Evolutionary conservation across 2,113 vertebrate species (phyloP), one percentile per base, ranked within the genome.

Genomic region (Osmerus eperlanus): DNA sequence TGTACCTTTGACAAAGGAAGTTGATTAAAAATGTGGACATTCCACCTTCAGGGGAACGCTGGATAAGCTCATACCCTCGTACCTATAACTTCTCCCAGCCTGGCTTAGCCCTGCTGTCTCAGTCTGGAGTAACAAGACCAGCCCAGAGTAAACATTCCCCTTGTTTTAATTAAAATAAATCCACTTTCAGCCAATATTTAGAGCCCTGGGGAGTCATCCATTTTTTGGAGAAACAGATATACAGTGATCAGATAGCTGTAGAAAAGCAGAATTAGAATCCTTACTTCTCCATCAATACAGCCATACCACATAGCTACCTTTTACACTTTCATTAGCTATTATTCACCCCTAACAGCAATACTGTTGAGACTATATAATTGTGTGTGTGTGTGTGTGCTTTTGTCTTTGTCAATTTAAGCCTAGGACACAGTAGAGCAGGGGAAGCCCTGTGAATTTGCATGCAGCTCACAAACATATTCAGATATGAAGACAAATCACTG

Each of bases 91-190:
- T 83, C 84, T 78, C 80, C 67, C 67, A 55, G 64, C 61, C 15
- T n/a, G 74, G 70, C 70, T 85, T 74, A 51, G 71, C 28, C 23
- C 55, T n/a, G 3, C 47, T 60, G 65, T 81, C 83, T 83, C 72
- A 64, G 84, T 76, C 75, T 78, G 74, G 79, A 83, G 75, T 85
- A 80, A 79, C 77, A 61, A 70, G 78, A 69, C 74, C 74, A 70
- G 77, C 78, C 81, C 83, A 85, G 82, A 83, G 85, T 86, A 86
- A 91, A 91, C 87, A 88, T 77, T 68, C 63, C 68, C 76, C 54
- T 66, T 71, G 69, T 85, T 91, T 91, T 91, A 92, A 92, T 93
- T 90, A 91, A 89, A 88, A 85, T 86, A 86, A 85, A 88, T 88
- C 86, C 79, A 77, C 80, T 78, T 73, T 68, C 23, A 53, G 75